Evolutionary conservation across 2,797 vertebrate species (phyloP), one percentile per base, ranked within the genome.

Genomic region (Sternarchorhynchus goeldii): DNA sequence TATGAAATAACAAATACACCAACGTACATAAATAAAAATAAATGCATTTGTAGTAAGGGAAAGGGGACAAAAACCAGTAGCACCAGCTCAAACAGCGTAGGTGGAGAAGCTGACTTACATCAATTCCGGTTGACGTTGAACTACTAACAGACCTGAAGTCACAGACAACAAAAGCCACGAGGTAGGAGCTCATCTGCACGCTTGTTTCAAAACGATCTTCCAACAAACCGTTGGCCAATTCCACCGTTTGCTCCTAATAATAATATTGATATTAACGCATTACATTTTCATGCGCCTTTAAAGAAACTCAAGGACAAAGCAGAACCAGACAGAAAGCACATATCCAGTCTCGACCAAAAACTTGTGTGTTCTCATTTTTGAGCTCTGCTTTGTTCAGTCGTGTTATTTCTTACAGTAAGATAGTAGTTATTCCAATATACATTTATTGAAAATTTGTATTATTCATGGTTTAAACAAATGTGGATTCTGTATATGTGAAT

Each of bases 131-230:
- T 2, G 89, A 85, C 12, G 92, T 91, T 81, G 65, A 86, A 34
- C 84, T 88, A 56, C 88, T 91, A 75, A 93, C 86, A 50, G 89
- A 92, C 72, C 84, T 92, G 84, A 94, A 95, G 86, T 95, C 93
- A 86, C 93, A 93, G 68, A 94, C 66, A 73, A 94, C 81, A 71
- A 93, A 94, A 8, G 92, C 93, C 63, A 93, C 89, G 0, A 94
- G 90, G 70, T 93, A 94, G 0, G 92, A 91, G 88, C 94, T 95
- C 92, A 94, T 94, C 85, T 86, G 92, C 20, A 94, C 90, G 60
- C 90, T 94, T 0, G 83, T 72, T 87, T 90, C 88, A 88, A 94
- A 94, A 17, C 88, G 87, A 80, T 94, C 92, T 86, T 95, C 93
- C 55, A 92, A 77, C 68, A 94, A 85, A 5, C 82, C 87, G 0